Evolutionary conservation across 1,140 invertebrate genomes (phyloP), one percentile per base, ranked within the genome.

Genomic region (Brachionus rubens): DNA sequence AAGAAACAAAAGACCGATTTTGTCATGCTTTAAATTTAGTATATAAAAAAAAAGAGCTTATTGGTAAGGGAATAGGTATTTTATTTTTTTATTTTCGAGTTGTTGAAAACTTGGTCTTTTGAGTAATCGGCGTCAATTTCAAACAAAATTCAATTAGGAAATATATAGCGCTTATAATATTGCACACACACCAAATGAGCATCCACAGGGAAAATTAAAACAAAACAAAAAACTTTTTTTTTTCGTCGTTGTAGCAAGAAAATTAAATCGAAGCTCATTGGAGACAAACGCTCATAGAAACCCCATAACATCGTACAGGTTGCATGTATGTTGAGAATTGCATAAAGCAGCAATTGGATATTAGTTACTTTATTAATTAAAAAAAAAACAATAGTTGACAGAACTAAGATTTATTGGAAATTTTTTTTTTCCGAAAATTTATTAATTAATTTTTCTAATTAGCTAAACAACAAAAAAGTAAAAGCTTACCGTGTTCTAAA

Each of bases 371-470:
- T n/a, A n/a, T n/a, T n/a, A n/a, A n/a, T n/a, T n/a, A n/a, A n/a
- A 36, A 36, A 5, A 5, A 36, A 36, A 36, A 5, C 9, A 3
- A 36, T 3, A 36, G 33, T 36, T 36, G 33, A 5, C 33, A 36
- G 9, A 36, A 9, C 9, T 36, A 36, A 36, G 33, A 36, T 36
- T 36, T 36, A 36, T 36, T 36, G 33, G 33, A 36, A 5, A 2
- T 59, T 59, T 59, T 16, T 33, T 33, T 56, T 59, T 36, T 36
- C 33, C 33, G 9, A 36, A 3, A 36, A 36, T 5, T n/a, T 59
- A 59, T 33, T 54, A 59, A 59, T 59, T 59, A 59, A 59, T 59
- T 36, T 59, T 59, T 59, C 36, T 33, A 59, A 59, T 59, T 41
- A 59, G 36, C 54, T 59, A 59, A n/a, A n/a, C n/a, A n/a, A n/a